phyloP scores from a whole-genome alignment of 2,113 vertebrate species.

The Podilymbus podiceps region DNA sequence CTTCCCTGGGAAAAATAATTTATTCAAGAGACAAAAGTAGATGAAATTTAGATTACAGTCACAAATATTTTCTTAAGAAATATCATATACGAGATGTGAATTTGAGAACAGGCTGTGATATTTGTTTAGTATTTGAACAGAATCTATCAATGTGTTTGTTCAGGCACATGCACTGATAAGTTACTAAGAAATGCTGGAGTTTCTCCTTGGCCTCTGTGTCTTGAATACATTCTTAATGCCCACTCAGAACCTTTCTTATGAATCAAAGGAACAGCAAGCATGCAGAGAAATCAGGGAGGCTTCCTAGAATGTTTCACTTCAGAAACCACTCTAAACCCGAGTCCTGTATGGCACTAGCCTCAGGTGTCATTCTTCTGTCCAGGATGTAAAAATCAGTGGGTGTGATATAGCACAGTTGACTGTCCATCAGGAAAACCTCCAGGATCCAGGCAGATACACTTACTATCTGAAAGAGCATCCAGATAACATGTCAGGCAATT shows the following conservation, averaged over 20 bases:
- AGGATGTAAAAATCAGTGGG: not conserved
- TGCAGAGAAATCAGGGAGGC: not conserved
- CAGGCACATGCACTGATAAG: not conserved
- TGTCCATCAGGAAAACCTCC: not conserved
- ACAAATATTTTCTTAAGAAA: constrained; percentile 61
- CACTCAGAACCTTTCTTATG: not conserved
- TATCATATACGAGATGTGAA: constrained; percentile 20
- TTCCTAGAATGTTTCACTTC: not conserved
- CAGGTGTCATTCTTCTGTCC: not conserved
- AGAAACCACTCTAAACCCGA: not conserved
- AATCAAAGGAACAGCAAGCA: not conserved
- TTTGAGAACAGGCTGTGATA: constrained; percentile 54
- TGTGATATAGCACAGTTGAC: not conserved
- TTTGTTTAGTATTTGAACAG: constrained; percentile 54
- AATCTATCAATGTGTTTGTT: constrained; percentile 43
- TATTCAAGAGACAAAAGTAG: constrained; percentile 29
- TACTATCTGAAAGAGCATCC: not conserved
- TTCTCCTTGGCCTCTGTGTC: not conserved
- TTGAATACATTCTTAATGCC: not conserved
- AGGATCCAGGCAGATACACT: not conserved
- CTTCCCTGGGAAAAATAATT: not conserved
- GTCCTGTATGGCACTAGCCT: not conserved
- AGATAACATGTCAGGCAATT: not conserved
- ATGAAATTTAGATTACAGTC: constrained; percentile 49
- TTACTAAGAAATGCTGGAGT: not conserved